phyloP scores from a whole-genome alignment of 2,113 vertebrate genomes.

The mouse (Mus musculus) region GRCm39 chr9:90092001-90092500 shows the following conservation, averaged over 20 bases:
- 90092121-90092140: no score
- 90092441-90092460: not conserved
- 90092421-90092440: not conserved
- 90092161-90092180: not conserved
- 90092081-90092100: no score
- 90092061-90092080: not conserved
- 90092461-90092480: not conserved
- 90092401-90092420: not conserved
- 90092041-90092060: not conserved
- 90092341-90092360: not conserved
- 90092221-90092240: not conserved
- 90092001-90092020: not conserved
- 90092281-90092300: not conserved
- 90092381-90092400: not conserved
- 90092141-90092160: no score
- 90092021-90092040: not conserved
- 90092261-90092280: no score
- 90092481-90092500: not conserved
- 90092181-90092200: not conserved
- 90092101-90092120: not conserved
- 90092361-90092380: no score
- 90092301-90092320: fast-evolving
- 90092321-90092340: not conserved
- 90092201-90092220: not conserved
- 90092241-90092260: fast-evolving